Conservation (phyloP, 2,888 invertebrate genomes). For the Cataglyphis cursor region DNA sequence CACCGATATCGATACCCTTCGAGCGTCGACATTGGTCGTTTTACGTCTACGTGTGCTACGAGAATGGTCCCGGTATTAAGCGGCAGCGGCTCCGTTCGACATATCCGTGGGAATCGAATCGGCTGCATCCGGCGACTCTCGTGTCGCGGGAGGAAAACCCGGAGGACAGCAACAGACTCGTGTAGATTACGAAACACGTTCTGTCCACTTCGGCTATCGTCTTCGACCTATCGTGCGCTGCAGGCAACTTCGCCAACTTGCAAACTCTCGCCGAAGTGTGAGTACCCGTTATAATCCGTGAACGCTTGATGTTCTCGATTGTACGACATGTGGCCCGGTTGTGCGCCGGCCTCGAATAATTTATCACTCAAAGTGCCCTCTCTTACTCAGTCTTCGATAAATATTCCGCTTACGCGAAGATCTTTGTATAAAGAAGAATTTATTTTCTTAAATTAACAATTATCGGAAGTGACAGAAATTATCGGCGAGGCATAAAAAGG, state of each 20-base stretch:
- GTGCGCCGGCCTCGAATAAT: neutral
- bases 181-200: conserved; percentile 46
- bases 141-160: conserved; percentile 21
- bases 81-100: conserved; percentile 54
- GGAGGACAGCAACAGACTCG: conserved; percentile 47
- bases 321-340: neutral
- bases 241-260: conserved; percentile 45
- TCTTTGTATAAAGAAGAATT: neutral
- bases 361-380: neutral
- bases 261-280: conserved; percentile 37
- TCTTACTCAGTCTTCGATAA: neutral
- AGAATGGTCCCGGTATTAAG: conserved; percentile 8
- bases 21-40: conserved; percentile 28
- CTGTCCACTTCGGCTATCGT: conserved; percentile 42
- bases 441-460: neutral
- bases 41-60: conserved; percentile 36
- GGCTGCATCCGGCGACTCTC: conserved; percentile 61
- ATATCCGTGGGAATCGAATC: conserved; percentile 70
- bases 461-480: neutral
- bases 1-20: conserved; percentile 15
- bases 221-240: conserved; percentile 33
- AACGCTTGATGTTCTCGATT: conserved; percentile 7
- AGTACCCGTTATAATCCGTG: conserved; percentile 38
- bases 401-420: neutral
- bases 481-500: neutral